Percentiles rank a stretch among this genome's conserved stretches.
phyloP scores from a whole-genome alignment of 2,797 vertebrate genomes.

The Protosalanx chinensis region DNA sequence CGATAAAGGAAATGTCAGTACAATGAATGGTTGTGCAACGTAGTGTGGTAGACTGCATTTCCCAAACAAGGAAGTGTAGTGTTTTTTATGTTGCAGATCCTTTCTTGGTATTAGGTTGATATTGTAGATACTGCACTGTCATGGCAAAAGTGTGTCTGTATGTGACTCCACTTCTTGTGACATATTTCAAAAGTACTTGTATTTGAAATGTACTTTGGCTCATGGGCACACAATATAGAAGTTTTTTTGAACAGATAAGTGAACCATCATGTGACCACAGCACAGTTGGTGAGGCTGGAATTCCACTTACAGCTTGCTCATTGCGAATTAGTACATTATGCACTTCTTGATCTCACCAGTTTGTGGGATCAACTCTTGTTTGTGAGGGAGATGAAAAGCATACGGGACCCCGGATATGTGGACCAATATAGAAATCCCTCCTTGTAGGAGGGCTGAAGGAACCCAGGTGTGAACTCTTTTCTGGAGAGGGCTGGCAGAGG shows the following conservation, averaged over 20 bases:
- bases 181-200: conserved; percentile 20
- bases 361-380: background rate
- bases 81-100: conserved; percentile 11
- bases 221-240: background rate
- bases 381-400: background rate
- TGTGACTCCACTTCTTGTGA: conserved; percentile 36
- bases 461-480: conserved; percentile 41
- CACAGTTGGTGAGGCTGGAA: background rate
- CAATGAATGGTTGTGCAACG: too few relatives aligned
- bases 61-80: conserved; percentile 46
- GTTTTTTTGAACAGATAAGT: background rate
- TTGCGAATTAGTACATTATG: too few relatives aligned
- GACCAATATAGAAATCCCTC: background rate
- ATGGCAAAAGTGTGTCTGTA: background rate
- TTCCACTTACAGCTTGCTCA: background rate
- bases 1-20: too few relatives aligned
- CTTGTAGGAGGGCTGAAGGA: background rate
- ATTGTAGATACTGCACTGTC: conserved; percentile 9
- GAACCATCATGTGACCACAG: conserved; percentile 8
- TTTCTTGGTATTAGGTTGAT: background rate
- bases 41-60: conserved; percentile 21
- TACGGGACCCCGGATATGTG: background rate
- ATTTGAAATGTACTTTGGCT: background rate
- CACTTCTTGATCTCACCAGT: background rate
- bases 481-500: conserved; percentile 12